Percentiles rank a stretch among this genome's conserved stretches.
phyloP scores from a whole-genome alignment of 2,888 invertebrate genomes.

The Sialis lutaria region DNA sequence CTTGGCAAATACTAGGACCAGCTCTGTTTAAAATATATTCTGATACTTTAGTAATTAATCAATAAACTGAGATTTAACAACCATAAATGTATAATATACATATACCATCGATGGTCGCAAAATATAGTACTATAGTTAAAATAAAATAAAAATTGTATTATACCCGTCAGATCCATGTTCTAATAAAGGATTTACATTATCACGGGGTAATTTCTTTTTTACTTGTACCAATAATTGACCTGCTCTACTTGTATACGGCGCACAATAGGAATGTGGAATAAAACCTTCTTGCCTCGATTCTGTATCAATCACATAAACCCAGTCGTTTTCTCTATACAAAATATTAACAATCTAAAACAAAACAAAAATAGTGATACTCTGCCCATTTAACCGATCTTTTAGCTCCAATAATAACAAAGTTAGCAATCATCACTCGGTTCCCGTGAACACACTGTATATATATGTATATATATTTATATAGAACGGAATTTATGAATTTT shows the following conservation, averaged over 20 bases:
- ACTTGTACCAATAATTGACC: slow-evolving; percentile 51
- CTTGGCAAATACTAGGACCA: not conserved
- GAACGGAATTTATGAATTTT: too few species aligned
- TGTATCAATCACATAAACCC: slow-evolving; percentile 90
- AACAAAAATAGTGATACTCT: not conserved
- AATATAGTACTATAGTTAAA: not conserved
- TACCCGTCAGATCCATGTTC: slow-evolving; percentile 4
- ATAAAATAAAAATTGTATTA: not conserved
- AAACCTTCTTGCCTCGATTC: slow-evolving; percentile 85
- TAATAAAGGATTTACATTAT: slow-evolving; percentile 18
- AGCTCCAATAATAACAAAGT: too few species aligned
- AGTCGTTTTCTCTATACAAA: slow-evolving; percentile 87
- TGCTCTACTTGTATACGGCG: slow-evolving; percentile 61
- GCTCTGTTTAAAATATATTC: not conserved
- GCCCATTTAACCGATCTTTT: too few species aligned
- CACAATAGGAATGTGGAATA: slow-evolving; percentile 87
- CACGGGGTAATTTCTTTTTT: slow-evolving; percentile 75
- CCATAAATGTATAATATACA: too few species aligned
- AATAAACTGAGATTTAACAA: too few species aligned
- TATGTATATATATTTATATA: not conserved
- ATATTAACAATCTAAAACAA: slow-evolving; percentile 66
- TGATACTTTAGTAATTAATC: not conserved
- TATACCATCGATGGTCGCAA: too few species aligned
- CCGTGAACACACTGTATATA: too few species aligned
- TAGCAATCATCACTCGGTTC: too few species aligned